These are phyloP conservation scores for Cheilosia soror DNA, from an alignment of 2,888 invertebrate genomes.

Conservation along the genomic window DNA sequence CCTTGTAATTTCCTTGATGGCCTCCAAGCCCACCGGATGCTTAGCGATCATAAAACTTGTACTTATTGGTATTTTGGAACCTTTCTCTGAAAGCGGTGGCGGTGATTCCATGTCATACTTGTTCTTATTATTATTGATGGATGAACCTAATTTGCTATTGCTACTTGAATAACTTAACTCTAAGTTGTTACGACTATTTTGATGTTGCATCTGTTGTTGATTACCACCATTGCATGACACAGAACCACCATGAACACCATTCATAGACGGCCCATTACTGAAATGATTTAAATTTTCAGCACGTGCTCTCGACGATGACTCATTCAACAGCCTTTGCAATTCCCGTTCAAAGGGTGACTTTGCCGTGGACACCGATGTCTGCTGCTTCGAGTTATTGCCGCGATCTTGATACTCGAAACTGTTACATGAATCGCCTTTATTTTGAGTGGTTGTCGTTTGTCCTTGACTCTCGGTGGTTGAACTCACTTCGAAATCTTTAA, in stretches of 20 bases:
- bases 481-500: constrained; percentile 83
- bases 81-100: constrained; percentile 75
- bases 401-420: constrained; percentile 87
- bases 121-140: constrained; percentile 81
- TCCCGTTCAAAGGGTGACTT: constrained; percentile 91
- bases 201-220: constrained; percentile 58
- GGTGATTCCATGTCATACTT: constrained; percentile 80
- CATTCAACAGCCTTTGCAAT: constrained; percentile 91
- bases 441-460: constrained; percentile 86
- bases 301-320: constrained; percentile 83
- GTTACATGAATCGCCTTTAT: constrained; percentile 87
- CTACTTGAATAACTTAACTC: constrained; percentile 82
- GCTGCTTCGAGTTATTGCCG: constrained; percentile 76
- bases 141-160: constrained; percentile 82
- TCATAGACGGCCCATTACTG: constrained; percentile 72
- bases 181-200: constrained; percentile 81
- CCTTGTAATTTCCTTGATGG: constrained; percentile 90
- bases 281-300: constrained; percentile 77
- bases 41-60: constrained; percentile 83
- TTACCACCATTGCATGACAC: constrained; percentile 74
- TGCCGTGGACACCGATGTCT: constrained; percentile 82
- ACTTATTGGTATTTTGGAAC: constrained; percentile 81
- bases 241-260: constrained; percentile 76
- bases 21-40: constrained; percentile 91
- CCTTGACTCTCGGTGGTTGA: constrained; percentile 85